Conservation (phyloP, 2,797 vertebrate genomes). For the Clamator glandarius region DNA sequence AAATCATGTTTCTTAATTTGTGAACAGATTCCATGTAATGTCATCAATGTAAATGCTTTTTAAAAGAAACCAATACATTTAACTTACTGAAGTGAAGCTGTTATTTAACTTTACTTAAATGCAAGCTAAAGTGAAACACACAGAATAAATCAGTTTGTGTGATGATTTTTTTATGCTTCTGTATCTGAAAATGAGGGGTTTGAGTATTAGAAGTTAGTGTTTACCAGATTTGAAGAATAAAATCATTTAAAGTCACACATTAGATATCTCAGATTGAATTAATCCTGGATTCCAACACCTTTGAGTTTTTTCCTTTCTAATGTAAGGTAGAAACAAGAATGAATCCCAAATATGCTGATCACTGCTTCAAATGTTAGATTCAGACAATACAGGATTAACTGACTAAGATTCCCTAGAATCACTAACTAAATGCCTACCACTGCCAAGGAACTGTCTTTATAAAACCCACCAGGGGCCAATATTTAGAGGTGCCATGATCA, state of each 20-base stretch:
- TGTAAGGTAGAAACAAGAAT: neutral
- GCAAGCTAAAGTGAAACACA: neutral
- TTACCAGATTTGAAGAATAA: neutral
- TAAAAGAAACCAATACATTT: neutral
- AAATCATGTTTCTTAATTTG: neutral
- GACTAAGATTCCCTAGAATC: neutral
- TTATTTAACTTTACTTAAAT: neutral
- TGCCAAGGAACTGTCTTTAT: neutral
- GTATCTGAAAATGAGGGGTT: neutral
- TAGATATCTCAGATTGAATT: neutral
- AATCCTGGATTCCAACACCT: neutral
- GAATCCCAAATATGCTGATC: neutral
- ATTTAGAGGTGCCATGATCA: neutral
- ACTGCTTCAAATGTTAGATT: neutral
- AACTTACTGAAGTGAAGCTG: neutral
- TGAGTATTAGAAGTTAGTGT: neutral
- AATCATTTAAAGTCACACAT: neutral
- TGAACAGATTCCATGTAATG: neutral
- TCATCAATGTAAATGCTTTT: neutral
- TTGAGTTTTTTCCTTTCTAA: neutral
- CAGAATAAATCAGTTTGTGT: neutral
- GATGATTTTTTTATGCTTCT: neutral
- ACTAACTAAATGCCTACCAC: neutral
- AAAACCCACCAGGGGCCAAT: neutral
- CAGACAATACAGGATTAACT: neutral